A percentile compares a stretch with the other conserved stretches of the same genome.
These are phyloP conservation scores for Gavia stellata DNA, from an alignment of 2,113 vertebrate species.

Conservation along the genomic window DNA sequence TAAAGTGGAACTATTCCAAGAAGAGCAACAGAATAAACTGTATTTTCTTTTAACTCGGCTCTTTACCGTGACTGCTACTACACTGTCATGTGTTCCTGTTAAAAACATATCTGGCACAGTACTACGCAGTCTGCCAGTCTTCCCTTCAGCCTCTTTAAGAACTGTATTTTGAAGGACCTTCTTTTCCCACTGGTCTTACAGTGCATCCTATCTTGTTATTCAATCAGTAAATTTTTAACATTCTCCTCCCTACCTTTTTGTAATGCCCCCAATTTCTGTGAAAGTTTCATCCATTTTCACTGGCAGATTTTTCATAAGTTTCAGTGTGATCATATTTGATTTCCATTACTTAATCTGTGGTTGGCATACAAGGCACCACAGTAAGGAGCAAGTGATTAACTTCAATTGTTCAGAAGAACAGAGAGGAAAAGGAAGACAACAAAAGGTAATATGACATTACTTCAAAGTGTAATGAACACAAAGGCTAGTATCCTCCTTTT, in stretches of 20 bases:
- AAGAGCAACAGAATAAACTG: neutral
- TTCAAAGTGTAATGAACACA: neutral
- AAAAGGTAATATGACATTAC: neutral
- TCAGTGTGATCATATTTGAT: neutral
- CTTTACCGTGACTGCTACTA: neutral
- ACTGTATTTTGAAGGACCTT: neutral
- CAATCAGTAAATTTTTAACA: neutral
- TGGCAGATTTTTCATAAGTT: neutral
- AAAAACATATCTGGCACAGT: neutral
- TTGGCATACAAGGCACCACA: neutral
- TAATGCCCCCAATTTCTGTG: neutral
- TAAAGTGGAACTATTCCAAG: neutral
- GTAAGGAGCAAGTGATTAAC: neutral
- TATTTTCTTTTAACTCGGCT: neutral
- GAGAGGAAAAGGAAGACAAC: neutral
- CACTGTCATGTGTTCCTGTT: neutral
- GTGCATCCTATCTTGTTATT: neutral
- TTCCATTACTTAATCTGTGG: neutral
- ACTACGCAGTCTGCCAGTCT: slow-evolving; percentile 16
- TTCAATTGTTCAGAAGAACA: neutral
- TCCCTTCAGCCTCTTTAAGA: neutral
- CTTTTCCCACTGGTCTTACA: neutral
- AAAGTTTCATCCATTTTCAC: neutral
- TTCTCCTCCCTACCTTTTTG: neutral
- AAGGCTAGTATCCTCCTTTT: neutral